These are phyloP conservation scores for Cacoxenus indagator DNA, from an alignment of 2,888 invertebrate genomes.

Conservation along the genomic window DNA sequence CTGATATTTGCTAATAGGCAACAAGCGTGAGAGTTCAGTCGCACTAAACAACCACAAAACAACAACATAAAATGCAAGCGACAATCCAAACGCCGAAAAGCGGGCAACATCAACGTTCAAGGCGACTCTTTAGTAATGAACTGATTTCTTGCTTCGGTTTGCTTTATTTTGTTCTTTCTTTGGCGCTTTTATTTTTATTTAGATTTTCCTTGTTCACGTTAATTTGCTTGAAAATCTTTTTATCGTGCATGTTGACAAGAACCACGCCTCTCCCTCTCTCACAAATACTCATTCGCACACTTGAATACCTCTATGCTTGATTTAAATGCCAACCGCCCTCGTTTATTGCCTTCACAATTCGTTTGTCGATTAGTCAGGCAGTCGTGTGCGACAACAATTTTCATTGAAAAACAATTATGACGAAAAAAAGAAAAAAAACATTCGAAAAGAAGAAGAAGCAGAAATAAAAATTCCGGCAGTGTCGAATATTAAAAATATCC, in stretches of 20 bases:
- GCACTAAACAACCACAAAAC: slow-evolving; percentile 14
- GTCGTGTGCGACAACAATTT: no score
- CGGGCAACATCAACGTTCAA: slow-evolving; percentile 47
- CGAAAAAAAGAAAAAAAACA: no score
- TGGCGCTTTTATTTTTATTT: background rate
- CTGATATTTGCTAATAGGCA: slow-evolving; percentile 24
- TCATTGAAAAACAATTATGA: no score
- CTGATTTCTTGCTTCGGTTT: slow-evolving; percentile 49
- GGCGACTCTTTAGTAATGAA: slow-evolving; percentile 56
- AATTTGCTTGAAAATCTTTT: background rate
- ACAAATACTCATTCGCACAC: background rate
- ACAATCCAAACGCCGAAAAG: background rate
- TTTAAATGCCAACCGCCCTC: no score
- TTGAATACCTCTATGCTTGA: background rate
- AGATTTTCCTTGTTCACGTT: background rate
- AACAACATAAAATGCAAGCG: background rate
- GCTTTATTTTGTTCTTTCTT: background rate
- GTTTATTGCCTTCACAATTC: no score
- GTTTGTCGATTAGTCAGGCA: no score
- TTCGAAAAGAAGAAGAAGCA: no score
- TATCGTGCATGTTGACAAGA: background rate
- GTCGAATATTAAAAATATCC: no score
- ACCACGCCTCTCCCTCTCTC: background rate
- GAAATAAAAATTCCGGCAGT: no score
- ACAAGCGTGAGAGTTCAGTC: slow-evolving; percentile 50